Conservation (phyloP, 2,113 vertebrate genomes). For the Lasiurus cinereus region DNA sequence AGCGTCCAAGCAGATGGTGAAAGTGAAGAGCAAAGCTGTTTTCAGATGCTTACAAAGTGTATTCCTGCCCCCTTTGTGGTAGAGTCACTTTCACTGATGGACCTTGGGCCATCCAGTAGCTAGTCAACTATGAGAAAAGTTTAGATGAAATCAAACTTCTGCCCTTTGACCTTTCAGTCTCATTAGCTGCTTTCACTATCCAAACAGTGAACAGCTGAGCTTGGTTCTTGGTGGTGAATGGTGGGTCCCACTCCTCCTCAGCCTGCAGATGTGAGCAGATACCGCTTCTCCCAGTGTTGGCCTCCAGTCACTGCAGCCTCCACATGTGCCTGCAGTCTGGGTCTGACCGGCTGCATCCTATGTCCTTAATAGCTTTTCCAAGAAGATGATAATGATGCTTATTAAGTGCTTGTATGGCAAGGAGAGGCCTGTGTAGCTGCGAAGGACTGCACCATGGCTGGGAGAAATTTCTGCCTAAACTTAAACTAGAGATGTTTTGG, state of each 20-base stretch:
- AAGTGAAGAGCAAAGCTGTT: conserved; percentile 51
- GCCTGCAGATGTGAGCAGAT: neutral
- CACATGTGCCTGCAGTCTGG: no score
- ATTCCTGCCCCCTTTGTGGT: conserved; percentile 34
- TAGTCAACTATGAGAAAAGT: conserved; percentile 6
- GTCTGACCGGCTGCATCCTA: neutral
- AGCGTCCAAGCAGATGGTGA: neutral
- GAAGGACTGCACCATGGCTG: neutral
- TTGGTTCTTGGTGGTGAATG: neutral
- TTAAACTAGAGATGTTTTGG: neutral
- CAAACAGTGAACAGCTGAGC: neutral
- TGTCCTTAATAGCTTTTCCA: neutral
- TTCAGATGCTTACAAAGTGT: neutral
- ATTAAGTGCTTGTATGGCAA: neutral
- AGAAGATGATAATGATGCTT: neutral
- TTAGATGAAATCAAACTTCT: conserved; percentile 60
- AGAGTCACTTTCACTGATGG: conserved; percentile 33
- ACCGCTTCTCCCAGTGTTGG: neutral
- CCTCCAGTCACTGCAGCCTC: neutral
- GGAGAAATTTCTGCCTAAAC: neutral
- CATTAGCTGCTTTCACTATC: conserved; percentile 46
- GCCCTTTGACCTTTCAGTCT: neutral
- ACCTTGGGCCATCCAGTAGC: conserved; percentile 17
- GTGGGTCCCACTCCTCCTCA: neutral
- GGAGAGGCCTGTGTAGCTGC: neutral